phyloP scores from a whole-genome alignment of 2,888 invertebrate genomes.

The Xiphydria camelus region DNA sequence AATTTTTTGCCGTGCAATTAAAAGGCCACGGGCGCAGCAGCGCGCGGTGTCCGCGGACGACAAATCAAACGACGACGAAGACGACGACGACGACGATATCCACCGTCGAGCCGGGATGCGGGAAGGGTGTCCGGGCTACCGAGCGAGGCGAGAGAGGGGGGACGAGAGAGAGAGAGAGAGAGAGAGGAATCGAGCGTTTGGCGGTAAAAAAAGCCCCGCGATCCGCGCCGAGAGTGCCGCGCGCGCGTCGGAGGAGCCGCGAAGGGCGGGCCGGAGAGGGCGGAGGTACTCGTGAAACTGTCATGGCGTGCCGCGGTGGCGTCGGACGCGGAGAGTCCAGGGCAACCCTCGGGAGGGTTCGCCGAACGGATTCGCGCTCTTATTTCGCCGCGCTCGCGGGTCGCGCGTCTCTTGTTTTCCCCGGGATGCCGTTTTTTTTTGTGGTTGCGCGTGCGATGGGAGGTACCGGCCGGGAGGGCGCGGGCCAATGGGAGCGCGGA shows the following conservation, averaged over 20 bases:
- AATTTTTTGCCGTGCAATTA: slow-evolving; percentile 1
- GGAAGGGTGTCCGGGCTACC: no score
- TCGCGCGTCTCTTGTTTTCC: slow-evolving; percentile 11
- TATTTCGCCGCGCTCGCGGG: neutral
- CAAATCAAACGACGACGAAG: neutral
- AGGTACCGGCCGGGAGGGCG: slow-evolving; percentile 36
- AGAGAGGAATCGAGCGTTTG: neutral
- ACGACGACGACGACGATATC: no score
- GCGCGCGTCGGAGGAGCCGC: no score
- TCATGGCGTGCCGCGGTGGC: neutral
- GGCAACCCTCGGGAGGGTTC: neutral
- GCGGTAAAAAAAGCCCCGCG: neutral
- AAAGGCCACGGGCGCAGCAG: neutral
- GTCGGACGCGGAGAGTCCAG: neutral
- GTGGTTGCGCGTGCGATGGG: slow-evolving; percentile 46
- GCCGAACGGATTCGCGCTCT: slow-evolving; percentile 4
- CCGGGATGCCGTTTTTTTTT: slow-evolving; percentile 18
- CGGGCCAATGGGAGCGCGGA: slow-evolving; percentile 39
- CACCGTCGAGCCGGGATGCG: no score
- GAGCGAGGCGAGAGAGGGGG: neutral
- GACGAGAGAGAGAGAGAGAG: neutral
- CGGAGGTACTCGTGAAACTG: slow-evolving; percentile 1
- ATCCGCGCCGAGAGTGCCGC: no score
- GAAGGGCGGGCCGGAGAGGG: neutral
- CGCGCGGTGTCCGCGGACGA: neutral